A percentile compares a stretch with the other conserved stretches of the same genome.
Conservation (phyloP, 37 sponge, comb jelly and placozoan genomes). For the Aphrocallistes beatrix region DNA sequence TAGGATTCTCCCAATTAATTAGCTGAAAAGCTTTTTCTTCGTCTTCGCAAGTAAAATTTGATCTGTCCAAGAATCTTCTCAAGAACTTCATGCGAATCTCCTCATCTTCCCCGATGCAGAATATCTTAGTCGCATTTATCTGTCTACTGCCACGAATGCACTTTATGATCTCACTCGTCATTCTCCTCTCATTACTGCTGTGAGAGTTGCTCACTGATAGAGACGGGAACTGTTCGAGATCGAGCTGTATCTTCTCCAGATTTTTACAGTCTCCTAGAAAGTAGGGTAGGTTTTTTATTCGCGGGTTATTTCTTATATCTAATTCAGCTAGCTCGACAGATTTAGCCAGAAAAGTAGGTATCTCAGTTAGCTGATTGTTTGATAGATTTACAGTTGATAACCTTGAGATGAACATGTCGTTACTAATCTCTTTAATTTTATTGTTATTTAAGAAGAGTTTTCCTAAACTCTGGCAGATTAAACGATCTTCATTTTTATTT, state of each 20-base stretch:
- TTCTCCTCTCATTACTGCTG: background rate
- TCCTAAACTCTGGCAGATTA: background rate
- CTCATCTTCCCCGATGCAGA: slow-evolving; percentile 5
- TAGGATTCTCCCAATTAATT: background rate
- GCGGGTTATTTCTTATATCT: background rate
- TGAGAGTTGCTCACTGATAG: background rate
- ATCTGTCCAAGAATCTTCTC: background rate
- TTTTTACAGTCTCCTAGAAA: background rate
- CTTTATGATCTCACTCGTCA: background rate
- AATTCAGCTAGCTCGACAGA: background rate
- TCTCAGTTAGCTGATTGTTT: background rate
- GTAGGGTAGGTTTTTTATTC: background rate
- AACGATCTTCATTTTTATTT: background rate
- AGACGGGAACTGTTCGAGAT: background rate
- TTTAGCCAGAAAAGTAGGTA: background rate
- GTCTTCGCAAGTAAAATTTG: background rate
- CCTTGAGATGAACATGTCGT: background rate
- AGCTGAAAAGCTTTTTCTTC: background rate
- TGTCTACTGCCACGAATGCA: background rate
- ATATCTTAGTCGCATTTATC: background rate
- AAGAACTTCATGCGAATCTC: background rate
- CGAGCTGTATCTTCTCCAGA: background rate
- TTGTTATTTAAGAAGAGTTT: background rate
- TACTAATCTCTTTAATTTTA: background rate
- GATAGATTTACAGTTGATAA: background rate